Conservation (phyloP, 1,140 invertebrate genomes). For the Lysiphlebus fabarum region DNA sequence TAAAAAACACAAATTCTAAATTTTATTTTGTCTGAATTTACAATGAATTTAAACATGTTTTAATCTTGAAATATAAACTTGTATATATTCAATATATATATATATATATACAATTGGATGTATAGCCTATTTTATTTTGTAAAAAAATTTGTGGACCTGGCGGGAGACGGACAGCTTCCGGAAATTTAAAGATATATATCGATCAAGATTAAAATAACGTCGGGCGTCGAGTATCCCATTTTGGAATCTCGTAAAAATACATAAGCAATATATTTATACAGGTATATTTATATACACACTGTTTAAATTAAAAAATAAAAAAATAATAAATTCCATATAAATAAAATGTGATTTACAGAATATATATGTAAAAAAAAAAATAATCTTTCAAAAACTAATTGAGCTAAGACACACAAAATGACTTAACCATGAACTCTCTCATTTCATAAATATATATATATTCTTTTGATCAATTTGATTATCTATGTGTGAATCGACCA, state of each 20-base stretch:
- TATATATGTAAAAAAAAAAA: too few species aligned
- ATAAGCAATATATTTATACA: too few species aligned
- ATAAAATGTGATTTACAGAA: too few species aligned
- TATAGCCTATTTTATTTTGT: conserved; percentile 3
- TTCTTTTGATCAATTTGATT: neutral
- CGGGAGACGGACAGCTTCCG: conserved; percentile 48
- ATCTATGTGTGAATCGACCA: conserved; percentile 5
- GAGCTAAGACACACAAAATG: conserved; percentile 32
- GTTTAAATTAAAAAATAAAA: too few species aligned
- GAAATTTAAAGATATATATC: conserved; percentile 46
- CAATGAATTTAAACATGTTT: conserved; percentile 1
- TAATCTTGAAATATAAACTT: conserved; percentile 1
- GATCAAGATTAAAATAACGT: conserved; percentile 31
- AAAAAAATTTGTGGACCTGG: conserved; percentile 20
- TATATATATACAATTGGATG: neutral
- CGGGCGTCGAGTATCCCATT: conserved; percentile 12
- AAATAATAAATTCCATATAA: too few species aligned
- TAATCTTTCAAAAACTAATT: conserved; percentile 35
- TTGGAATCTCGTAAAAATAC: neutral
- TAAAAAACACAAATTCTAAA: neutral
- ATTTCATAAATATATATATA: too few species aligned
- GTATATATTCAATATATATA: conserved; percentile 5
- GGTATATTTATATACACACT: too few species aligned
- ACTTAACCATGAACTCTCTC: conserved; percentile 1
- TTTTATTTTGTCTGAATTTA: neutral